These are phyloP conservation scores for Lypha dubia DNA, from an alignment of 2,888 invertebrate genomes.

Conservation along the genomic window DNA sequence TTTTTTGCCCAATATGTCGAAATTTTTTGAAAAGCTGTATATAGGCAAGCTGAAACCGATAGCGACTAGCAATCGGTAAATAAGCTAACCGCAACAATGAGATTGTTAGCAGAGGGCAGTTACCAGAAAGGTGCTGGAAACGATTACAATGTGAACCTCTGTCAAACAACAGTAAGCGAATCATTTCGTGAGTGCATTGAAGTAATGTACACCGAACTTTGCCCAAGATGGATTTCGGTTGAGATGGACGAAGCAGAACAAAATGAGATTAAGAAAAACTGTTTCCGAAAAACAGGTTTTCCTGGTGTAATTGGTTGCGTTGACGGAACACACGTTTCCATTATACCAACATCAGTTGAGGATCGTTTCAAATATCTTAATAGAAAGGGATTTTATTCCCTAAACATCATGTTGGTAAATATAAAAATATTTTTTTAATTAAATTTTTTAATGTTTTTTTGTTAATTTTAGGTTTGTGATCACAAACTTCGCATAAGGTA, in stretches of 20 bases:
- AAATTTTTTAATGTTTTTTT: not conserved
- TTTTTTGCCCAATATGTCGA: too few relatives aligned
- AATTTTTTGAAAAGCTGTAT: too few relatives aligned
- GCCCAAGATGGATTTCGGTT: not conserved
- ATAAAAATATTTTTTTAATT: not conserved
- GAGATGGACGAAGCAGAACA: not conserved
- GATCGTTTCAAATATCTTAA: not conserved
- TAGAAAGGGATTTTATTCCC: not conserved
- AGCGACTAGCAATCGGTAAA: too few relatives aligned
- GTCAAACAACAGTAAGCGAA: not conserved
- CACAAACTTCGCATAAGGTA: not conserved
- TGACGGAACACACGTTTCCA: too few relatives aligned
- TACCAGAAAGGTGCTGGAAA: not conserved
- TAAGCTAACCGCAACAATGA: not conserved
- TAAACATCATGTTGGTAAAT: not conserved
- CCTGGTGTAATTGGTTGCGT: not conserved
- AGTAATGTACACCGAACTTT: not conserved
- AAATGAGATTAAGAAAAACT: not conserved
- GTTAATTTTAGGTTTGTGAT: not conserved
- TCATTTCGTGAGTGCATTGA: not conserved
- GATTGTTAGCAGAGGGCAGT: not conserved
- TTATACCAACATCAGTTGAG: not conserved
- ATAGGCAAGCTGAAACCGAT: too few relatives aligned
- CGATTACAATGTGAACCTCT: not conserved
- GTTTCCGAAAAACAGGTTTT: not conserved